phyloP scores from a whole-genome alignment of 2,113 vertebrate species.

The Phalacrocorax carbo region DNA sequence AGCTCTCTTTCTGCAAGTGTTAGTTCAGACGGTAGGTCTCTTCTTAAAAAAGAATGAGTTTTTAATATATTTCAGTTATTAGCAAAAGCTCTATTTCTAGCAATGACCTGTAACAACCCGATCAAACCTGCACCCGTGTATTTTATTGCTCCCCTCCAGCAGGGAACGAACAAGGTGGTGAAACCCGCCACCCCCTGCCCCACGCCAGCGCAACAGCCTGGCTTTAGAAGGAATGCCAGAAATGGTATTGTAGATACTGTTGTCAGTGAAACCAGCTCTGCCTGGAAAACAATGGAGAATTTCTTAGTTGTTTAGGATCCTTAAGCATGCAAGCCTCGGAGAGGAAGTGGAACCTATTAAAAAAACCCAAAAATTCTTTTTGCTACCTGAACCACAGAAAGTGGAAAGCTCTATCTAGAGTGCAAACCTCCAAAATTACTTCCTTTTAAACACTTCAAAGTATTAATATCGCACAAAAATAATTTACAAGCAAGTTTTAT shows the following conservation, averaged over 20 bases:
- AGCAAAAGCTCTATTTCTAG: background rate
- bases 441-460: background rate
- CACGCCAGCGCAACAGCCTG: rapidly evolving
- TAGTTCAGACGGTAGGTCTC: background rate
- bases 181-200: background rate
- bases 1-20: background rate
- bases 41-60: background rate
- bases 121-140: background rate
- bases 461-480: background rate
- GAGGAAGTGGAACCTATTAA: background rate
- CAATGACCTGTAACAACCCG: background rate
- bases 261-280: background rate
- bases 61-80: background rate
- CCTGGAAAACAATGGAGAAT: background rate
- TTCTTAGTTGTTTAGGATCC: too few relatives aligned
- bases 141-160: background rate
- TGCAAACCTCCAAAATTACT: background rate
- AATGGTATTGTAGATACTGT: rapidly evolving
- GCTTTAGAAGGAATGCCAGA: background rate
- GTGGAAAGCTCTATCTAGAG: background rate
- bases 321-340: background rate
- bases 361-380: background rate
- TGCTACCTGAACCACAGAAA: background rate
- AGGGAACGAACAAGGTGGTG: background rate
- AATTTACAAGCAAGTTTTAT: background rate